Base-by-base conservation (phyloP, 2,113 vertebrate species). In the Polyodon spathula region DNA sequence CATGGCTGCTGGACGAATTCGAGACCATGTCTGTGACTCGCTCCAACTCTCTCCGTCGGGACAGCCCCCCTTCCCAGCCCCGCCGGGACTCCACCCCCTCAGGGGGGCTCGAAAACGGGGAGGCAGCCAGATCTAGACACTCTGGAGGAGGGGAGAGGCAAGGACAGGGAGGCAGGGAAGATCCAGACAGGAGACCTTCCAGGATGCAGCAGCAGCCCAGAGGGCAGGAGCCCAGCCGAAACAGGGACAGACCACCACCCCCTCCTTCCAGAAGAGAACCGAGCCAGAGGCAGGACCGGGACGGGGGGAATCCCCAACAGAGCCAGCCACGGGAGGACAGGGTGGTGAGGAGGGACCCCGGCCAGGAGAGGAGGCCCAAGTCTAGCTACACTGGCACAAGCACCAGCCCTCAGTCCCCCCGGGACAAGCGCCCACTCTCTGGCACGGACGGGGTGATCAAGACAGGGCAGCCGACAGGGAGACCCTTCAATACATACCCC, bases 401-500 rank as follows among this genome's bases (percentile, higher is more conserved):
- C 4, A 66, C 72, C 56, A 85, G 88, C 64, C 91, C 88, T 3
- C 89, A 90, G 65, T 82, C 90, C 9, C 86, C 89, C 39, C 77
- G 89, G 7, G 93, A 97, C 63, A 95, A 95, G 68, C 88, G 93
- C 58, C 92, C 93, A 0, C 89, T 93, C 16, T 95, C 92, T 0
- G 94, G 94, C 8, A 76, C 78, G 0, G 79, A 86, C 5, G 86
- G 84, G 0, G 81, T 82, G 61, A 74, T 74, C 42, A 95, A 92
- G 75, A 81, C 86, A 0, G 72, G 85, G 2, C 88, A 88, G 43
- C 90, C 87, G 66, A 77, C 76, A 0, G 78, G 86, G 15, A 76
- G 94, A 59, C 91, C 93, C 0, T 97, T 97, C 66, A 94, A 97
- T 78, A 97, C 94, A 0, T 97, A 94, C 73, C 94, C 94, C 0